Evolutionary conservation across 1,140 invertebrate genomes (phyloP).

Genomic region (Penaeus vannamei): DNA sequence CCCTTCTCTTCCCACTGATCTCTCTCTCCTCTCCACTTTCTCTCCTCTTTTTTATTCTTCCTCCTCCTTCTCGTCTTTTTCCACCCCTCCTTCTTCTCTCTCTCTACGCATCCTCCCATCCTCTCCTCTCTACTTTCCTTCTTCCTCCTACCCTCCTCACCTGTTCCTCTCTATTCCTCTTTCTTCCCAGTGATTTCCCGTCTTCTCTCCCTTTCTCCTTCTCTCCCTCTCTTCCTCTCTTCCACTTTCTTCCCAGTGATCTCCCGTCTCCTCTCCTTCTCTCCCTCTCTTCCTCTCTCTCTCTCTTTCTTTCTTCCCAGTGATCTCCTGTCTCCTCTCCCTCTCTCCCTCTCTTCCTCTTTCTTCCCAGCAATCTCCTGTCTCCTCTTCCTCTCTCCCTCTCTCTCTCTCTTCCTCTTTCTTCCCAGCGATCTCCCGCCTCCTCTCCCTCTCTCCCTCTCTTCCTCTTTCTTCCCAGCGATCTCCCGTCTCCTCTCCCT

Average conservation of each 20-base stretch:
- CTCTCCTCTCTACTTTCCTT: not conserved
- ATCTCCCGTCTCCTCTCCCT: not conserved
- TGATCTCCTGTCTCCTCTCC: no score
- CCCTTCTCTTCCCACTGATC: not conserved
- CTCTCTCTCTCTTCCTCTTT: no score
- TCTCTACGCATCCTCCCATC: not conserved
- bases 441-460: not conserved
- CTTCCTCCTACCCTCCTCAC: not conserved
- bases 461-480: not conserved
- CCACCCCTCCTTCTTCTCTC: not conserved
- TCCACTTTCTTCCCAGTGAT: not conserved
- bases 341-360: no score
- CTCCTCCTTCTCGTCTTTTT: not conserved
- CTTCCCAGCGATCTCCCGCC: no score
- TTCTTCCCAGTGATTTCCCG: not conserved
- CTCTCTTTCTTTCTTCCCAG: no score
- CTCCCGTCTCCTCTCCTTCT: not conserved
- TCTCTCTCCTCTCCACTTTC: not conserved
- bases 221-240: not conserved
- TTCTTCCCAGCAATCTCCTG: no score
- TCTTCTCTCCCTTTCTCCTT: not conserved
- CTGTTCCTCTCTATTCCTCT: not conserved
- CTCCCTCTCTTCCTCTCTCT: not conserved
- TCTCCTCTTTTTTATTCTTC: not conserved
- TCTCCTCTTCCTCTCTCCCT: no score